A percentile compares a stretch with the other conserved stretches of the same genome.
Conservation (phyloP, 1,140 invertebrate genomes). For the Leptopilina boulardi region DNA sequence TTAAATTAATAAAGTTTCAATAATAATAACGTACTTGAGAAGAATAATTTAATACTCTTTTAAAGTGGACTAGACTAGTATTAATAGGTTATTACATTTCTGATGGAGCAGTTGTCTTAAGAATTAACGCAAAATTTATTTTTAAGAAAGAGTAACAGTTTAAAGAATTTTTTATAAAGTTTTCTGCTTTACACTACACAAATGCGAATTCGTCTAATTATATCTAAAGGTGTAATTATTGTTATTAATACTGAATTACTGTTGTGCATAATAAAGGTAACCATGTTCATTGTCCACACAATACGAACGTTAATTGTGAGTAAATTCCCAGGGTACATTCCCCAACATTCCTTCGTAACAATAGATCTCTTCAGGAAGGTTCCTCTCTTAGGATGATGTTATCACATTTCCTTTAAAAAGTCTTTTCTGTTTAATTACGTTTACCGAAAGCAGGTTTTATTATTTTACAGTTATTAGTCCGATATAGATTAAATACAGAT, state of each 20-base stretch:
- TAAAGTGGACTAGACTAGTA: too few species aligned
- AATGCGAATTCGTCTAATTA: slow-evolving; percentile 60
- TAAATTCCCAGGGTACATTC: slow-evolving; percentile 74
- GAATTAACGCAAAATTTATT: too few species aligned
- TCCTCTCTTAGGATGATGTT: slow-evolving; percentile 69
- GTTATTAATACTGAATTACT: slow-evolving; percentile 71
- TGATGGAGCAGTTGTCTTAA: too few species aligned
- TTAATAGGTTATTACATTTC: too few species aligned
- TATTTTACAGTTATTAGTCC: slow-evolving; percentile 50
- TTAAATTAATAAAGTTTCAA: too few species aligned
- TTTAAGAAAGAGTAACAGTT: too few species aligned
- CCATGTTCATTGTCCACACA: slow-evolving; percentile 67
- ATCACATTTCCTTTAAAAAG: slow-evolving; percentile 70
- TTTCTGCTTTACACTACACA: neutral
- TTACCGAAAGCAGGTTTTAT: slow-evolving; percentile 54
- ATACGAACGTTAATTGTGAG: slow-evolving; percentile 73
- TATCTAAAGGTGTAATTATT: slow-evolving; percentile 65
- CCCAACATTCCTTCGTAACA: slow-evolving; percentile 70
- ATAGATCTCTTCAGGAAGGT: slow-evolving; percentile 72
- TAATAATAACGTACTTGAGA: too few species aligned
- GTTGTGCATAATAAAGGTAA: slow-evolving; percentile 73
- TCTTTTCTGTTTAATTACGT: slow-evolving; percentile 67
- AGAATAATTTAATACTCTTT: too few species aligned
- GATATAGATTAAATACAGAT: slow-evolving; percentile 36
- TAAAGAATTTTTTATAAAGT: neutral